Evolutionary conservation across 2,888 invertebrate species (phyloP), one percentile per base, ranked within the genome.

Genomic region (Tuberolachnus salignus): DNA sequence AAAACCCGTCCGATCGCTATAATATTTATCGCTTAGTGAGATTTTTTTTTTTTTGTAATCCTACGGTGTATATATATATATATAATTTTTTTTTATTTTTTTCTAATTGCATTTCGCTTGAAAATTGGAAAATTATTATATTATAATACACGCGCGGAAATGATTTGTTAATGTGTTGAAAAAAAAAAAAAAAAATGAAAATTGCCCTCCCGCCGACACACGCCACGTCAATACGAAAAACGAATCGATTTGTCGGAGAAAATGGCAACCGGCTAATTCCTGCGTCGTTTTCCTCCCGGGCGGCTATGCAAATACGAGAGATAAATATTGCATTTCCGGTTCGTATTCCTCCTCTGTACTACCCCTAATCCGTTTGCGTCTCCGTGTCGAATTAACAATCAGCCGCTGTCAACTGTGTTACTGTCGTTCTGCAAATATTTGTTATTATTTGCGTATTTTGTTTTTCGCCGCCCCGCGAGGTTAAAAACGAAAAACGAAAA

Each of bases 341-440:
- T 49, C 67, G 57, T 57, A 67, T 49, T 75, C 46, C 57, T 49
- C 57, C 34, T 6, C 34, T 34, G 3, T 6, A 34, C 46, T 34
- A 23, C 49, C 51, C 19, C n/a, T 69, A 46, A 46, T 26, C 26
- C 26, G n/a, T 26, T 57, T 11, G 64, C 64, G 44, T 53, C 64
- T 55, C 10, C 73, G 69, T 51, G 69, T 69, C 59, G 67, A 78
- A 78, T 69, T 69, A 67, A 69, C 78, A 69, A 78, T 69, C 59
- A 78, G 19, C 69, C 57, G 19, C 13, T 21, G 51, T 49, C 78
- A 49, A 66, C 8, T 16, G n/a, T n/a, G n/a, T n/a, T 10, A 10
- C 34, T 34, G 34, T 34, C 26, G 59, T 57, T 69, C 34, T 67
- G 55, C 51, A 78, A 78, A 78, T 69, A 78, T 78, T 69, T 34